phyloP scores from a whole-genome alignment of 2,113 vertebrate genomes.

The Taurulus bubalis region DNA sequence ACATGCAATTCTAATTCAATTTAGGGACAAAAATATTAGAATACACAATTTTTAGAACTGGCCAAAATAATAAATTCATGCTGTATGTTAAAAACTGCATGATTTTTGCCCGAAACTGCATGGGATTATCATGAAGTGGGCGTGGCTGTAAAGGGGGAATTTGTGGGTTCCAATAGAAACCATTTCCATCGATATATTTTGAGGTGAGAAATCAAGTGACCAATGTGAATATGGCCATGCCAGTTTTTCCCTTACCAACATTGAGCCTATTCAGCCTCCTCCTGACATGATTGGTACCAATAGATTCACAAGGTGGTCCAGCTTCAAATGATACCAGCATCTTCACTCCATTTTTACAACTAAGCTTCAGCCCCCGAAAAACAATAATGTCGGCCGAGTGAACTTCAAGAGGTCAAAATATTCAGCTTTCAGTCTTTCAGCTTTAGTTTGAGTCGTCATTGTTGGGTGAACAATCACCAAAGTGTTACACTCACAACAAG shows the following conservation, averaged over 20 bases:
- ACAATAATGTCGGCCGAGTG: background rate
- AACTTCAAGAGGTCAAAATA: background rate
- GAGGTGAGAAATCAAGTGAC: background rate
- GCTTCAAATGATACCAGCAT: background rate
- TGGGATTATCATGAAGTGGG: background rate
- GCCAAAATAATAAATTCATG: background rate
- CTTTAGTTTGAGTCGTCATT: background rate
- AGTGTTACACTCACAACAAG: background rate
- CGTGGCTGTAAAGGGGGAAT: background rate
- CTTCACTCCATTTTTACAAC: background rate
- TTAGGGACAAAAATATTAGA: background rate
- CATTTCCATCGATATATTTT: background rate
- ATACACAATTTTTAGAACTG: background rate
- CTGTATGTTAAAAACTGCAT: background rate
- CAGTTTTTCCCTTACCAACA: background rate
- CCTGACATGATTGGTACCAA: background rate
- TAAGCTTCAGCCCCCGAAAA: background rate
- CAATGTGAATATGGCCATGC: background rate
- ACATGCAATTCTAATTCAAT: background rate
- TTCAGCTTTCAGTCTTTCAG: slow-evolving; percentile 8
- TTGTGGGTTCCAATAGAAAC: background rate
- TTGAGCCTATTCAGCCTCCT: background rate
- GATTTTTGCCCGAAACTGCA: background rate
- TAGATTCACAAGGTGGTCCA: background rate
- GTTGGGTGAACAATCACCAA: background rate